Base-by-base conservation (phyloP, 2,797 vertebrate genomes). In the Salarias fasciatus region DNA sequence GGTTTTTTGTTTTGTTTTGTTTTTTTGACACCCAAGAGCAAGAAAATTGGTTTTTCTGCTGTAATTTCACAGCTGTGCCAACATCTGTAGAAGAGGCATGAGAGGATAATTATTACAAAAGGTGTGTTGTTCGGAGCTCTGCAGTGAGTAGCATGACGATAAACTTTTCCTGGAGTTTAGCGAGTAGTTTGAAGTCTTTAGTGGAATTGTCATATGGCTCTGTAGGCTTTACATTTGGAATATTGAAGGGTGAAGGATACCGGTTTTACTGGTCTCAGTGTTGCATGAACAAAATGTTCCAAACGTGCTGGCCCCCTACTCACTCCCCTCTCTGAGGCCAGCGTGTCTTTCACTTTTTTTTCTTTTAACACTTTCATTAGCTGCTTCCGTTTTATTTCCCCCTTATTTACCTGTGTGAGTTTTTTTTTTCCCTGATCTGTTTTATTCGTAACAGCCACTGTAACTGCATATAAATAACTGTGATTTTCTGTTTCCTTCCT, bases 261-360 rank as follows among this genome's bases (percentile, higher is more conserved):
- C 33, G 48, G 35, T 37, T 79, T 69, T 37, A 56, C 29, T 46
- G 4, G 13, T 41, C 30, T 13, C 31, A 13, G 15, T 38, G 29
- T 61, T 49, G 24, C 46, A 70, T 72, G 82, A 56, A 90, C 86
- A 83, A 47, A 85, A 80, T 85, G 84, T 87, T 86, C 83, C 56
- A 29, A 41, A 64, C 48, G 35, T 50, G 31, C 41, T 30, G n/a
- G 0, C 18, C 50, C 51, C 65, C 50, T 45, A 18, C 41, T 72
- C 56, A 42, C 60, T 13, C 53, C 69, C 60, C 55, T 45, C 54
- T 56, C 59, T 47, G 55, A 74, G 64, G 41, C 45, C 76, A 69
- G 4, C 12, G 57, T 38, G 29, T 53, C 31, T 6, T 48, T 52
- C 58, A n/a, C 10, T 35, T 63, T 46, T 43, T 60, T 38, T 10